Evolutionary conservation across 2,113 vertebrate genomes (phyloP), one percentile per base, ranked within the genome.

Genomic region (Sterna hirundo): DNA sequence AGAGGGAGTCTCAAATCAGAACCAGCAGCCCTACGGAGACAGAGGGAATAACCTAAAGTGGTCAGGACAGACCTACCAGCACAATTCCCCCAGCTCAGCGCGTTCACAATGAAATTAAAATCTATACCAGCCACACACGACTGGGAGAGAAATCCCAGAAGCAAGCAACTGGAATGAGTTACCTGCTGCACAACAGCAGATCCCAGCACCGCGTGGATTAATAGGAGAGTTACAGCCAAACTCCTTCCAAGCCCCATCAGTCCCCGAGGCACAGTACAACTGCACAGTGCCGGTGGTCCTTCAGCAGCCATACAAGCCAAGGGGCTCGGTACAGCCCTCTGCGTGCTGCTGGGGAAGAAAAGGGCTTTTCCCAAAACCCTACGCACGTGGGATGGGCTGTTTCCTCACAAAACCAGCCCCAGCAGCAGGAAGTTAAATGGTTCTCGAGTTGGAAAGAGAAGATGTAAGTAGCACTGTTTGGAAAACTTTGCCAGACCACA

Each of bases 401-500:
- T 95, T 79, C 78, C 89, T 91, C 70, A 9, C 46, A 17, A 93
- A 94, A 61, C 5, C 91, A 91, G 94, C 78, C 86, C 66, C 77
- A 57, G 89, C 21, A 94, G 95, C 81, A 87, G 81, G 81, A 92
- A 94, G 84, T 80, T 58, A 51, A 94, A 66, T 1, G 26, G 81
- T 76, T 85, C 78, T 87, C 0, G 34, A 74, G 94, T 9, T 95
- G 95, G 96, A 95, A 97, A 89, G 32, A 61, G 54, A 80, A 94
- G 89, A 94, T 74, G 78, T 44, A 95, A 97, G 94, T 93, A 89
- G 94, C 93, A 3, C 65, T 76, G 95, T 60, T 94, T 58, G 86
- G 81, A 89, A 65, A 91, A 65, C 17, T 86, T 58, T 95, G 96
- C 95, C 95, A 97, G 95, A 96, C 95, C 95, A 96, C 94, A 97